Conservation (phyloP, 1,140 invertebrate genomes). For the Acromyrmex echinatior region DNA sequence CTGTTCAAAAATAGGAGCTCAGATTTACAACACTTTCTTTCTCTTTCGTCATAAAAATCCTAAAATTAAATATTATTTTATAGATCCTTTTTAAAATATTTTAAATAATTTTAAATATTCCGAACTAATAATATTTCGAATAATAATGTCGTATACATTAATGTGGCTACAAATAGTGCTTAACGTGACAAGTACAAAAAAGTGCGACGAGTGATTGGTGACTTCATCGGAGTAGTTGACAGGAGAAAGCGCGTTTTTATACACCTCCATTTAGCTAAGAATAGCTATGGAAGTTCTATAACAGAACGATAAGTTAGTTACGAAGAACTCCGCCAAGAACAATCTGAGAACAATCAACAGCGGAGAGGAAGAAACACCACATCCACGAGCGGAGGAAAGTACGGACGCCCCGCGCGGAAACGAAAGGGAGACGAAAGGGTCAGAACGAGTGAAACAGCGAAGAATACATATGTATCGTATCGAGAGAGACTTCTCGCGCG, state of each 20-base stretch:
- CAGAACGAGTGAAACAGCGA: slow-evolving; percentile 29
- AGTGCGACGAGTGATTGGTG: neutral
- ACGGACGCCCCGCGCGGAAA: neutral
- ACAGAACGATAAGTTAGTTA: slow-evolving; percentile 15
- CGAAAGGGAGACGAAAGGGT: neutral
- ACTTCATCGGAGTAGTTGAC: slow-evolving; percentile 1
- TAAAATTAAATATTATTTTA: neutral
- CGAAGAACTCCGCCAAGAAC: neutral
- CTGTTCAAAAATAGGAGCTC: neutral
- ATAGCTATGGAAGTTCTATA: slow-evolving; percentile 10
- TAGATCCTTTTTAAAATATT: neutral
- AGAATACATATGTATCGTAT: slow-evolving; percentile 61
- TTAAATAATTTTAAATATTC: neutral
- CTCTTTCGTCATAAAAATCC: neutral
- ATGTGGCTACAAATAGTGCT: no score
- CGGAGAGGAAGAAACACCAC: neutral
- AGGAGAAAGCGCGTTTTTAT: slow-evolving; percentile 4
- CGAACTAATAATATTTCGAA: neutral
- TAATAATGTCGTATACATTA: neutral
- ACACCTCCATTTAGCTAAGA: slow-evolving; percentile 8
- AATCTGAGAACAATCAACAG: neutral
- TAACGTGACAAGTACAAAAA: slow-evolving; percentile 23
- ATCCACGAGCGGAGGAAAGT: neutral
- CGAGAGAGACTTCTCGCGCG: slow-evolving; percentile 61
- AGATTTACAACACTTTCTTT: neutral